phyloP scores from a whole-genome alignment of 2,888 invertebrate species.

The Eupeodes latifasciatus region DNA sequence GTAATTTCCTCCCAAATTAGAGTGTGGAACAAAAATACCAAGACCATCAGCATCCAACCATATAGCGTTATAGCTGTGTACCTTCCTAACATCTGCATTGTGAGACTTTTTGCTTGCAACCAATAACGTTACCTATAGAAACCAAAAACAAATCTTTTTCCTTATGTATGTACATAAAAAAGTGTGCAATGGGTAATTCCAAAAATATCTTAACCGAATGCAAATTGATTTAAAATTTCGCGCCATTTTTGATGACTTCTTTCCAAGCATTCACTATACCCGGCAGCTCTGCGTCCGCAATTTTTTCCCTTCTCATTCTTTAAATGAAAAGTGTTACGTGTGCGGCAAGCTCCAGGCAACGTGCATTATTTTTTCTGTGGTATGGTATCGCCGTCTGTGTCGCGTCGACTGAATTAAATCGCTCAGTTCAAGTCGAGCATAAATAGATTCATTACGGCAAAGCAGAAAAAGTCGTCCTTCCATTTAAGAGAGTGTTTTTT shows the following conservation, averaged over 20 bases:
- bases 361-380: neutral
- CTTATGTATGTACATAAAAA: neutral
- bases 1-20: conserved; percentile 33
- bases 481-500: conserved; percentile 32
- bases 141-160: no score
- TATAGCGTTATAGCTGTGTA: no score
- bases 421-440: conserved; percentile 58
- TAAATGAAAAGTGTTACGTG: conserved; percentile 8
- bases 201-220: conserved; percentile 64
- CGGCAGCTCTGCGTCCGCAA: no score
- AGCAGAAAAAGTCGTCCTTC: conserved; percentile 35
- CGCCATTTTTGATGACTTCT: conserved; percentile 22
- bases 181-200: conserved; percentile 5
- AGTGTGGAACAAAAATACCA: conserved; percentile 49
- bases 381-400: neutral
- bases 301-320: neutral
- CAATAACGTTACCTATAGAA: neutral
- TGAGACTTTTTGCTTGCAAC: conserved; percentile 19
- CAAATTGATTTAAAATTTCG: conserved; percentile 62
- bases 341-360: conserved; percentile 25
- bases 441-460: conserved; percentile 72
- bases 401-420: conserved; percentile 50
- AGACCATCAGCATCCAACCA: conserved; percentile 1
- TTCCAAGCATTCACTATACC: neutral
- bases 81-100: conserved; percentile 46